These are phyloP conservation scores for Cyprinus carpio DNA, from an alignment of 2,113 vertebrate genomes.

Conservation along the genomic window DNA sequence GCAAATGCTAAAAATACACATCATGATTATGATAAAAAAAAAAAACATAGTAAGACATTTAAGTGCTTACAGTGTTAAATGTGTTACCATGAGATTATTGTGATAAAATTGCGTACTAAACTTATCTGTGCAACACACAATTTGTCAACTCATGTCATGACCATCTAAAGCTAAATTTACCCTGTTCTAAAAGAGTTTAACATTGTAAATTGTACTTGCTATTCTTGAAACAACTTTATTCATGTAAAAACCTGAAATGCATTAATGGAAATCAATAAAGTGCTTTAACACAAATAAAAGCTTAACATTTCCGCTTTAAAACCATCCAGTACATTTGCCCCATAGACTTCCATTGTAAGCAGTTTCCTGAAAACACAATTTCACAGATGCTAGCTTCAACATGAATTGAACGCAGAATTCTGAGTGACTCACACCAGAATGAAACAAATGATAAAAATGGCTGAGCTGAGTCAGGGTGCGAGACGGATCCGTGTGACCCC, in stretches of 20 bases:
- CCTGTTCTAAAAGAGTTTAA: too few species aligned
- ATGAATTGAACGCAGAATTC: neutral
- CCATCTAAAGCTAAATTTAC: neutral
- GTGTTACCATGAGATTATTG: neutral
- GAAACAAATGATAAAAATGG: conserved; percentile 22
- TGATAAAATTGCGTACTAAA: neutral
- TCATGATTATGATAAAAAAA: too few species aligned
- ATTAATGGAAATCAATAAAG: too few species aligned
- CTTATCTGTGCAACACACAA: too few species aligned
- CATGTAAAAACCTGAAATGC: too few species aligned
- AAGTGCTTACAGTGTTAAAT: neutral
- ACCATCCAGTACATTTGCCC: neutral
- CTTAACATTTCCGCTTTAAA: too few species aligned
- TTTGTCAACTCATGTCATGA: neutral
- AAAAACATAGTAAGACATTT: too few species aligned
- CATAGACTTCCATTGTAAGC: neutral
- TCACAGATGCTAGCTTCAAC: neutral
- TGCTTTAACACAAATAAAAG: too few species aligned
- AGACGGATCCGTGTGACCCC: neutral
- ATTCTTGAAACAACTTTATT: too few species aligned
- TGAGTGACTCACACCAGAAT: neutral
- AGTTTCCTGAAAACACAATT: neutral
- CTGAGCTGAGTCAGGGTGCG: neutral
- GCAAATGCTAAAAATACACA: too few species aligned
- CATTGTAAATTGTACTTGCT: too few species aligned